Percentiles rank a stretch among this genome's conserved stretches.
Evolutionary conservation across 1,140 invertebrate genomes (phyloP).

Genomic region (Formica selysi): DNA sequence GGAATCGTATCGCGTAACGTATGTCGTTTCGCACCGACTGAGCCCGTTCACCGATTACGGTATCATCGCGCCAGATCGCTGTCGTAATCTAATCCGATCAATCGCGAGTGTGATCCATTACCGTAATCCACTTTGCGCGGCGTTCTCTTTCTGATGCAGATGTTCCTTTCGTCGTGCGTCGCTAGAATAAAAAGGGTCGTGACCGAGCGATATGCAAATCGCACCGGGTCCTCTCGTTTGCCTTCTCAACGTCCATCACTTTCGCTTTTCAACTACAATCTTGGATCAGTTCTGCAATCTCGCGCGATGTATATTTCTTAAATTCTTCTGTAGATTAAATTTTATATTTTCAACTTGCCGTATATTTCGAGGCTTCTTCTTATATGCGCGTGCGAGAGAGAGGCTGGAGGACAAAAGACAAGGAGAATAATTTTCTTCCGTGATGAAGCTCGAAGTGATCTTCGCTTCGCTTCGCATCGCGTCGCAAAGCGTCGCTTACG

Average conservation of each 20-base stretch:
- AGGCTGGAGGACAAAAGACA: not conserved
- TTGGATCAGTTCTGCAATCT: not conserved
- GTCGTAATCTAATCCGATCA: conserved; percentile 71
- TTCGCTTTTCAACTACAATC: not conserved
- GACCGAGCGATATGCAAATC: conserved; percentile 77
- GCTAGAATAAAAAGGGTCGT: conserved; percentile 62
- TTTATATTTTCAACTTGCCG: not conserved
- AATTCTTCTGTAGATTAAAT: not conserved
- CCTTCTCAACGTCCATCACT: not conserved
- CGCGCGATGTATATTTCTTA: not conserved
- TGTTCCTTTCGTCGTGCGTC: conserved; percentile 43
- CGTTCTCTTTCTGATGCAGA: conserved; percentile 73
- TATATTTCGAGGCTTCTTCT: not conserved
- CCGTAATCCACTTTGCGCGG: conserved; percentile 81
- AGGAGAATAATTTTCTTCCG: conserved; percentile 26
- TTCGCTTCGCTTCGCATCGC: not conserved
- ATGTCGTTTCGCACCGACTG: conserved; percentile 79
- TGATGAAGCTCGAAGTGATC: conserved; percentile 21
- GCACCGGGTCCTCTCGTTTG: conserved; percentile 15
- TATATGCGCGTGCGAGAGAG: not conserved
- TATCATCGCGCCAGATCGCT: conserved; percentile 70
- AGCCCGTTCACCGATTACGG: conserved; percentile 64
- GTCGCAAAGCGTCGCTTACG: conserved; percentile 34
- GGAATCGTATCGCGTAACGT: conserved; percentile 62
- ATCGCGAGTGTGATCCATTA: conserved; percentile 79